These are phyloP conservation scores for Zosterops pallidus DNA, from an alignment of 2,113 vertebrate species.

Conservation along the genomic window DNA sequence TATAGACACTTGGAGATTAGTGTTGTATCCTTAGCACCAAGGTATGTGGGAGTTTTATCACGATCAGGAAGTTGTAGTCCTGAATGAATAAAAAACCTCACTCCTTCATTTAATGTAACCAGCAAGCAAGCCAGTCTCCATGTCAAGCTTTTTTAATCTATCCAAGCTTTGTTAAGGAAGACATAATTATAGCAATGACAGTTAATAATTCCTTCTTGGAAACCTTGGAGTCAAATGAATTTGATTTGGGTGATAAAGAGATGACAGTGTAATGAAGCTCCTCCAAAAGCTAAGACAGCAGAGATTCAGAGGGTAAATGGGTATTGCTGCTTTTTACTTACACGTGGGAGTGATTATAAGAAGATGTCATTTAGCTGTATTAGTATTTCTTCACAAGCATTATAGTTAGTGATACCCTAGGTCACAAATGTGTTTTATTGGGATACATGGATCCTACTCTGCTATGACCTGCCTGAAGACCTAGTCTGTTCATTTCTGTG, in stretches of 20 bases:
- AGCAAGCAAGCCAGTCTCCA: background rate
- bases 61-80: background rate
- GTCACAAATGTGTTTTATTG: background rate
- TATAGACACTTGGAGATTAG: background rate
- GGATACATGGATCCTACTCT: background rate
- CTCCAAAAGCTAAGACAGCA: background rate
- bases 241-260: slow-evolving; percentile 11
- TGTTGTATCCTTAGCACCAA: background rate
- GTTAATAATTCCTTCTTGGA: slow-evolving; percentile 14
- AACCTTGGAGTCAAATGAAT: slow-evolving; percentile 2
- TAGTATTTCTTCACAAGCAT: background rate
- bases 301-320: background rate
- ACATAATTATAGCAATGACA: background rate
- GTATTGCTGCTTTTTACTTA: background rate
- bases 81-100: background rate
- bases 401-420: background rate
- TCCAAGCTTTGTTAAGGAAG: slow-evolving; percentile 31
- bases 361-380: background rate
- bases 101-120: background rate
- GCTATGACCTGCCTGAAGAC: background rate
- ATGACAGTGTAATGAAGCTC: background rate
- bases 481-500: background rate
- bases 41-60: background rate
- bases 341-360: background rate
- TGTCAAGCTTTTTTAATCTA: background rate